Evolutionary conservation across 1,140 invertebrate species (phyloP).

Genomic region (Parasteatoda tepidariorum): DNA sequence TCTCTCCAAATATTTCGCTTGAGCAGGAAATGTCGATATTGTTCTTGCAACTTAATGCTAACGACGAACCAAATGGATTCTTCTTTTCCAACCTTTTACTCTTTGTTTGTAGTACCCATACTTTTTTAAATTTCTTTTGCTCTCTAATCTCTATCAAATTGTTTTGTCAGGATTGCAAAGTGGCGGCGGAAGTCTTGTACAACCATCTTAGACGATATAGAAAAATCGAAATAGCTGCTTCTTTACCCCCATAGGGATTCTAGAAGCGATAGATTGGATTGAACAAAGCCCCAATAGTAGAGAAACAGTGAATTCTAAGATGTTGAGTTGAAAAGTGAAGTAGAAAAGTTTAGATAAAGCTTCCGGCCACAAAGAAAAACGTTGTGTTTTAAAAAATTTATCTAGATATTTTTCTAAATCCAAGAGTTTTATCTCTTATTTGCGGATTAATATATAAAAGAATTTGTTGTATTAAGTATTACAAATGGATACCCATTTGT

Average conservation of each 20-base stretch:
- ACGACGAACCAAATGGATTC: slow-evolving; percentile 34
- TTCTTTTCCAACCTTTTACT: not conserved
- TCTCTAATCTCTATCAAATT: slow-evolving; percentile 37
- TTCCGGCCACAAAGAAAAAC: slow-evolving; percentile 15
- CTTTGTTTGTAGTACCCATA: not conserved
- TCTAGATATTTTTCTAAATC: too few species aligned
- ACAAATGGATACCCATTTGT: too few species aligned
- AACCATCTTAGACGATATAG: not conserved
- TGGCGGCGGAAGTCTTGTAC: slow-evolving; percentile 23
- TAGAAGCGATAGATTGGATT: not conserved
- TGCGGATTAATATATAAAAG: too few species aligned
- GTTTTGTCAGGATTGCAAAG: slow-evolving; percentile 29
- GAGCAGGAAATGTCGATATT: slow-evolving; percentile 34
- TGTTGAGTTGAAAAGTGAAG: not conserved
- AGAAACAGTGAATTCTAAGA: not conserved
- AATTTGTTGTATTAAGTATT: too few species aligned
- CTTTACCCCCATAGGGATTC: not conserved
- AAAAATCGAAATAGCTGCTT: not conserved
- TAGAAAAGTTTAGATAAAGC: slow-evolving; percentile 28
- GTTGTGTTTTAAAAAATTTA: too few species aligned
- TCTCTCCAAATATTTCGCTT: slow-evolving; percentile 21
- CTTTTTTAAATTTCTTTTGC: not conserved
- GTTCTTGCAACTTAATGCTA: slow-evolving; percentile 18
- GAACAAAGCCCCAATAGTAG: not conserved
- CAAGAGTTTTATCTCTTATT: too few species aligned